These are phyloP conservation scores for Phyllostomus hastatus DNA, from an alignment of 2,113 vertebrate species.

Conservation along the genomic window DNA sequence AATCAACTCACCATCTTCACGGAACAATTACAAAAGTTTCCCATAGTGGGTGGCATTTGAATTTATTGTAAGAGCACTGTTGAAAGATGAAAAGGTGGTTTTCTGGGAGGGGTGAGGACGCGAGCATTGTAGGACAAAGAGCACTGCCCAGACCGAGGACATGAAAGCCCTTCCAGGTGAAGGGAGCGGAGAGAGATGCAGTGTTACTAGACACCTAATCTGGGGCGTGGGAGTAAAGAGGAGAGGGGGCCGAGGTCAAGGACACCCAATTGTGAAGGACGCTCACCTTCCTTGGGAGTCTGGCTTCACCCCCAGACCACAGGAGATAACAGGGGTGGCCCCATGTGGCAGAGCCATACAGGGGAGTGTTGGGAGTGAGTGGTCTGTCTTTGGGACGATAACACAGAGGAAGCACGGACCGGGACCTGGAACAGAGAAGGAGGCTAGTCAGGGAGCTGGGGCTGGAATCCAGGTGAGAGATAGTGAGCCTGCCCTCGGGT, in stretches of 20 bases:
- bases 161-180: not conserved
- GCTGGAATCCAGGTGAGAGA: not conserved
- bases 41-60: no score
- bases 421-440: not conserved
- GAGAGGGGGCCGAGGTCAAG: not conserved
- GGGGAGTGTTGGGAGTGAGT: not conserved
- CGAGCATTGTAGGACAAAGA: not conserved
- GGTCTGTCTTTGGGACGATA: not conserved
- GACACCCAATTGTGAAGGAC: not conserved
- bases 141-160: not conserved
- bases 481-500: rapidly evolving
- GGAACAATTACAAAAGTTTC: not conserved
- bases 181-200: not conserved
- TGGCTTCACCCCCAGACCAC: not conserved
- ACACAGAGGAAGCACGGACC: not conserved
- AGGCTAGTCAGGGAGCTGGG: not conserved
- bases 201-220: not conserved
- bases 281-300: not conserved
- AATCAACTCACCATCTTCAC: not conserved
- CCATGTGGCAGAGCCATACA: no score
- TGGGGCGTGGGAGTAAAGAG: not conserved
- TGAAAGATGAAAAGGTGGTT: not conserved
- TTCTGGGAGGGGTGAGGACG: not conserved
- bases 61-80: not conserved
- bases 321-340: not conserved